A percentile compares a stretch with the other conserved stretches of the same genome.
Evolutionary conservation across 2,888 invertebrate genomes (phyloP).

Genomic region (Melinaea marsaeus): DNA sequence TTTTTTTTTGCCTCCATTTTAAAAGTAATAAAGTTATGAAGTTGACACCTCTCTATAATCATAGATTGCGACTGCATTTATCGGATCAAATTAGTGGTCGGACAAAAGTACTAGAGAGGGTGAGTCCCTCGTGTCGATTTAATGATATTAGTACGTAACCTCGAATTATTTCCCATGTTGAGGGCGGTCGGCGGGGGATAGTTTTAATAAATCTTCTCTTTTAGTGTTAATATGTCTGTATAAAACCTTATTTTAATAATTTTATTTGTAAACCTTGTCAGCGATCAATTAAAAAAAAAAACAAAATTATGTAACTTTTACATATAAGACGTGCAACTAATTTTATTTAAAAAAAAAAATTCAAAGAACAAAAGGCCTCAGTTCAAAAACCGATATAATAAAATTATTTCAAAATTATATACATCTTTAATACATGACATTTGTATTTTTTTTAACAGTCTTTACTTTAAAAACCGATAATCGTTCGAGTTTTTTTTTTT

Average conservation of each 20-base stretch:
- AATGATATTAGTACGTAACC: slow-evolving; percentile 70
- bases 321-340: too few relatives aligned
- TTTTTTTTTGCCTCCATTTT: background rate
- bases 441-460: too few relatives aligned
- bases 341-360: too few relatives aligned
- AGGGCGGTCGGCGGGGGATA: slow-evolving; percentile 16
- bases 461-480: too few relatives aligned
- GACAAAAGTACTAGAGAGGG: slow-evolving; percentile 58
- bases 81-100: slow-evolving; percentile 41
- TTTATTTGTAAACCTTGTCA: too few relatives aligned
- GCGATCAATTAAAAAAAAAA: too few relatives aligned
- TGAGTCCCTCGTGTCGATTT: slow-evolving; percentile 46
- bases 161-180: slow-evolving; percentile 51
- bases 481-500: too few relatives aligned
- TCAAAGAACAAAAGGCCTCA: too few relatives aligned
- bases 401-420: too few relatives aligned
- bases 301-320: too few relatives aligned
- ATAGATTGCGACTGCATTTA: slow-evolving; percentile 33
- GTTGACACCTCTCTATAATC: slow-evolving; percentile 36
- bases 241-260: background rate
- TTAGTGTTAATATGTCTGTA: background rate
- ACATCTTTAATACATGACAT: too few relatives aligned
- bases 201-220: slow-evolving; percentile 5
- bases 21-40: slow-evolving; percentile 21
- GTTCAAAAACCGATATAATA: too few relatives aligned